phyloP scores from a whole-genome alignment of 2,113 vertebrate species.

The Engystomops pustulosus region DNA sequence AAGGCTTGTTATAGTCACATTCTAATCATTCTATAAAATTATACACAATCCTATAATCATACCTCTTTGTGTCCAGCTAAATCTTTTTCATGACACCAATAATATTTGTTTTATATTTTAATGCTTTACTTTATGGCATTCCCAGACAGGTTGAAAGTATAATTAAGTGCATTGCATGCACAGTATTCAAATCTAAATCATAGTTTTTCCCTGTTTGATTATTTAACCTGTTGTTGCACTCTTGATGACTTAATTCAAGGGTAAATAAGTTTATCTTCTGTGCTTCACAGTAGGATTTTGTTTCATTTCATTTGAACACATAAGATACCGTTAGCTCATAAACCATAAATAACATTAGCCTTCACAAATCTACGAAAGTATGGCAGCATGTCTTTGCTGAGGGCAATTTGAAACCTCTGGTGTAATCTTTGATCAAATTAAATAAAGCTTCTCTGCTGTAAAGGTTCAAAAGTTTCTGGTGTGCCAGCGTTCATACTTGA shows the following conservation, averaged over 20 bases:
- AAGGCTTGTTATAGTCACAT: not conserved
- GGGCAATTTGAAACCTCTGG: conserved; percentile 69
- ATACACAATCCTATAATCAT: not conserved
- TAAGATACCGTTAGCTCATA: conserved; percentile 68
- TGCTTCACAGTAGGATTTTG: conserved; percentile 64
- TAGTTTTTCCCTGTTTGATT: not conserved
- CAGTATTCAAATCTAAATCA: not conserved
- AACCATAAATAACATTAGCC: conserved; percentile 66
- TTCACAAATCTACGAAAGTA: conserved; percentile 62
- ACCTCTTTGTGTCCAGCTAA: not conserved
- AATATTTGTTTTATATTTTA: not conserved
- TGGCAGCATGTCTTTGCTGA: conserved; percentile 68
- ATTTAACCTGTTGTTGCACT: not conserved
- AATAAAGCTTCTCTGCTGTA: conserved; percentile 71
- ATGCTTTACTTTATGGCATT: not conserved
- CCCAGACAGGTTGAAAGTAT: not conserved
- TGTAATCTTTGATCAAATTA: conserved; percentile 73
- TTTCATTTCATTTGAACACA: conserved; percentile 68
- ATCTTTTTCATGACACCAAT: not conserved
- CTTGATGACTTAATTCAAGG: conserved; percentile 48
- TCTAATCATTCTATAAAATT: not conserved
- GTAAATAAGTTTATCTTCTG: conserved; percentile 61
- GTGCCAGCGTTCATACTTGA: conserved; percentile 70
- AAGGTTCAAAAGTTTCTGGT: conserved; percentile 73
- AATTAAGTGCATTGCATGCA: not conserved